Conservation (phyloP, 2,888 invertebrate species). For the Pterobdella sp. region DNA sequence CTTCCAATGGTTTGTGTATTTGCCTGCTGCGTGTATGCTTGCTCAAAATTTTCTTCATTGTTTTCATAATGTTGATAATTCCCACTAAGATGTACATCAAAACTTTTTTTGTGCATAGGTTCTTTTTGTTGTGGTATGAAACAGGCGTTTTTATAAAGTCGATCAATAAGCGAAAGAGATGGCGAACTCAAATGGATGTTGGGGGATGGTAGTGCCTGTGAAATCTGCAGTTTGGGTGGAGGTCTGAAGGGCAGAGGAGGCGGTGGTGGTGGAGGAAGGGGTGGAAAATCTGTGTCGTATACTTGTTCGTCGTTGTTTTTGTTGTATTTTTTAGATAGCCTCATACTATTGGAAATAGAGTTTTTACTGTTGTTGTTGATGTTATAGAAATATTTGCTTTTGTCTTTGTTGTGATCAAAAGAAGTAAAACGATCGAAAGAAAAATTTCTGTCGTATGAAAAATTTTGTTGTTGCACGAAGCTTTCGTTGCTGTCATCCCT, state of each 20-base stretch:
- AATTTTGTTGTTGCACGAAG: slow-evolving; percentile 2
- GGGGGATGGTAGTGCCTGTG: background rate
- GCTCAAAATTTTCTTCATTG: background rate
- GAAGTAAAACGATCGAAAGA: background rate
- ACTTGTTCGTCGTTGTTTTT: background rate
- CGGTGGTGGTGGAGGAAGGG: slow-evolving; percentile 6
- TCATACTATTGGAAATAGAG: background rate
- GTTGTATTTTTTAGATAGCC: background rate
- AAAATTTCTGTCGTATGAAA: background rate
- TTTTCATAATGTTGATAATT: background rate
- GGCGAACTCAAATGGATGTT: background rate
- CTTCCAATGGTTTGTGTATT: slow-evolving; percentile 1
- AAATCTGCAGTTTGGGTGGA: background rate
- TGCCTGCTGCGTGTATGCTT: background rate
- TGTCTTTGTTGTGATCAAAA: background rate
- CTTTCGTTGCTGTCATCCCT: slow-evolving; percentile 4
- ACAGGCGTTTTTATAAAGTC: slow-evolving; percentile 13
- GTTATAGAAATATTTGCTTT: background rate
- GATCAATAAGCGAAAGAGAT: background rate
- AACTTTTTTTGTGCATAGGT: too few species aligned
- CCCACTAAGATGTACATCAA: background rate
- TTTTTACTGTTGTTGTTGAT: background rate
- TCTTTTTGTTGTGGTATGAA: slow-evolving; percentile 6
- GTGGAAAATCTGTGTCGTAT: background rate
- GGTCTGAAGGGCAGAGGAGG: slow-evolving; percentile 17